Evolutionary conservation across 2,888 invertebrate genomes (phyloP).

Genomic region (Nemotelus pantherinus): DNA sequence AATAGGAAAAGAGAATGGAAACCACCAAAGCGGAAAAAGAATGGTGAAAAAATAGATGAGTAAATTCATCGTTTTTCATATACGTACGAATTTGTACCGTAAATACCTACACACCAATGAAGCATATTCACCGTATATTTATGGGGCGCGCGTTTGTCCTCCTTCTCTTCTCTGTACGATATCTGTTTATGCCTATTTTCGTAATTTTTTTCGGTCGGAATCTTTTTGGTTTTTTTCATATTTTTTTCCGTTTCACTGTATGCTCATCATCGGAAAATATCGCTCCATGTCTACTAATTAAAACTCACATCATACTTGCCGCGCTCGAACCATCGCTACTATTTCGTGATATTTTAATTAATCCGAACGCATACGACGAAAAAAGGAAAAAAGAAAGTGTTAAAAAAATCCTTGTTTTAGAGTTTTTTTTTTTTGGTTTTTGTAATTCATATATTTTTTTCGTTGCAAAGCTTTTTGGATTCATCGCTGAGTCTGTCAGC

Average conservation of each 20-base stretch:
- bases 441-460: conserved; percentile 18
- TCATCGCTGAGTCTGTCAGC: conserved; percentile 27
- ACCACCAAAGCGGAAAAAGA: conserved; percentile 44
- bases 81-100: not conserved
- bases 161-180: not conserved
- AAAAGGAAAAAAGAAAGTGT: conserved; percentile 28
- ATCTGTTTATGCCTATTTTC: not conserved
- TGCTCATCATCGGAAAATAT: not conserved
- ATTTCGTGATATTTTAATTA: conserved; percentile 47
- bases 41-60: conserved; percentile 11
- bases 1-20: conserved; percentile 35
- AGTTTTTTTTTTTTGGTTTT: conserved; percentile 29
- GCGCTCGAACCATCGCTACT: conserved; percentile 1
- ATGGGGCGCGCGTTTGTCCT: not conserved
- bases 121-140: not conserved
- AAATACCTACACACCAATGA: not conserved
- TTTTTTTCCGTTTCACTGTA: not conserved
- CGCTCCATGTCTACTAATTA: conserved; percentile 41
- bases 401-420: conserved; percentile 23
- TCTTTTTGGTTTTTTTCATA: not conserved
- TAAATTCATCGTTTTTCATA: not conserved
- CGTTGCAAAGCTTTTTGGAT: conserved; percentile 19
- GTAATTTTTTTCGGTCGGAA: not conserved
- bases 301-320: conserved; percentile 36
- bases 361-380: conserved; percentile 44